Evolutionary conservation across 2,113 vertebrate species (phyloP), one percentile per base, ranked within the genome.

Genomic region (Corythaixoides concolor): DNA sequence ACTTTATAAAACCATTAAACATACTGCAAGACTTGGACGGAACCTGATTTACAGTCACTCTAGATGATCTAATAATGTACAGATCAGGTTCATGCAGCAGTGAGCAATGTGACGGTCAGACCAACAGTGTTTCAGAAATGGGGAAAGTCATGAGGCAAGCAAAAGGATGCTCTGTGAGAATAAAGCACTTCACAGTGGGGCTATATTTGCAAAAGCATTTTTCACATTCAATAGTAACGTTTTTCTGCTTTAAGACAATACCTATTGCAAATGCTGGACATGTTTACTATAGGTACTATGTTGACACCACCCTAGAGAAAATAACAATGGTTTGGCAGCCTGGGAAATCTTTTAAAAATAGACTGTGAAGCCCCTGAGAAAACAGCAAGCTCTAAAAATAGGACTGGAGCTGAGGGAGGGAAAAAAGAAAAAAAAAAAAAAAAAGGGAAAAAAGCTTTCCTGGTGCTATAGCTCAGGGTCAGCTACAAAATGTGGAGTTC

Each of bases 331-430:
- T 96, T 94, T 95, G 73, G 66, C 94, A 96, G 96, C 81, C 90
- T 89, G 89, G 4, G 9, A 94, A 94, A 76, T 41, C 70, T 91
- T 90, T 93, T 96, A 95, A 95, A 97, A 97, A 98, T 97, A 97
- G 97, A 67, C 77, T 84, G 53, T 33, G 68, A 95, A 96, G 88
- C 93, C 95, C 96, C 92, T 91, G 94, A 96, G 92, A 96, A 94
- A 96, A 96, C 0, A 5, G n/a, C 89, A 85, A 66, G 53, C 35
- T 86, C 96, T 97, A 97, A 97, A 98, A 95, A 96, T 96, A 97
- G 96, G 56, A 86, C 8, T 72, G 69, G 53, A 94, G 92, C 86
- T 83, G 59, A 59, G 56, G 35, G 62, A 55, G 37, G 30, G 37
- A 0, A 7, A 41, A 30, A 12, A 18, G 56, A 11, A 15, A 43